Evolutionary conservation across 2,888 invertebrate species (phyloP), one percentile per base, ranked within the genome.

Genomic region (Noctua fimbriata): DNA sequence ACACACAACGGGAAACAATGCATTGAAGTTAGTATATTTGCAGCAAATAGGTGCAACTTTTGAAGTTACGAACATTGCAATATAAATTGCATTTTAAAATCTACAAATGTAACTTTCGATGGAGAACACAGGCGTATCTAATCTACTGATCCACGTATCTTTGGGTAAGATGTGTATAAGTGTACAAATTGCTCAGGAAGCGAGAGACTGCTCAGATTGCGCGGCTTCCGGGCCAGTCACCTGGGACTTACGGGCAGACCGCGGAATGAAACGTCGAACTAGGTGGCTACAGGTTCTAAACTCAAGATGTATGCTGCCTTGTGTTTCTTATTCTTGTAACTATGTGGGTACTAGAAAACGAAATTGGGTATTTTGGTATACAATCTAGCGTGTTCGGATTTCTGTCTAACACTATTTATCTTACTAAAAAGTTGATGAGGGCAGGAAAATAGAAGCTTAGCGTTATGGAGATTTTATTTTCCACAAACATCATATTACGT

Each of bases 151-250:
- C 10, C 14, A 18, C 18, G 28, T 24, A 18, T 69, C 12, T 55
- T 5, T 6, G 2, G 28, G 24, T 24, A 47, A 60, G 41, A 24
- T 69, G 60, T 69, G 60, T 24, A 36, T 28, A 65, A 18, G 12
- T 24, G 24, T 49, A 67, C n/a, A 79, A n/a, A 78, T 78, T 67
- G 55, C 32, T n/a, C 66, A 24, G 47, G 28, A 47, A n/a, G n/a
- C 69, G 36, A 58, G 44, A 28, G 47, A 21, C 28, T 14, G 71
- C 24, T 72, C 28, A 28, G 18, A 28, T 28, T 28, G 47, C 9
- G 24, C n/a, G 55, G 36, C 78, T 63, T 5, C 69, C 55, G 55
- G 32, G 5, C 16, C 70, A 49, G 24, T 49, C 78, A 6, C 73
- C 58, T 32, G 78, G 72, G 79, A 78, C 66, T 24, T 49, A 12